Conservation (phyloP, 2,113 vertebrate species). For the Psephotus haematonotus region DNA sequence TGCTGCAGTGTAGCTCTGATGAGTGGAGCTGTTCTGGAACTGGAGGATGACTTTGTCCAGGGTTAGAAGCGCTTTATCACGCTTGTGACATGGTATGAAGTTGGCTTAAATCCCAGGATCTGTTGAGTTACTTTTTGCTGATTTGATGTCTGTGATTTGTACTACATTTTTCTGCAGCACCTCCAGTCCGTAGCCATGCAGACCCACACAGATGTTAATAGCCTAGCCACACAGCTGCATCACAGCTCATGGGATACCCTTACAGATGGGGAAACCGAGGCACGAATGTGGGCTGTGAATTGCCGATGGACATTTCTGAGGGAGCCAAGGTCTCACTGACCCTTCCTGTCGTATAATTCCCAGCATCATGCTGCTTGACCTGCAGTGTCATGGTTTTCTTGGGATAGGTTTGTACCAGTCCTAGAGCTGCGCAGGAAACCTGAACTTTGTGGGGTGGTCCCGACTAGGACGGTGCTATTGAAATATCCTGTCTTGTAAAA, state of each 20-base stretch:
- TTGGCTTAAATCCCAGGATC: constrained; percentile 6
- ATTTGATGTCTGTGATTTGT: background rate
- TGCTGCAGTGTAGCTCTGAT: background rate
- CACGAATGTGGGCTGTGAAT: background rate
- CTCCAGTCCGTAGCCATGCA: background rate
- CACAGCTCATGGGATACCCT: background rate
- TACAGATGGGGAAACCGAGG: background rate
- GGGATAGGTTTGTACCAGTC: background rate
- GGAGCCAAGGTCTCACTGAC: background rate
- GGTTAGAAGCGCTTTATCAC: background rate
- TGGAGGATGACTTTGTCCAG: background rate
- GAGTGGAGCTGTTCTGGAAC: background rate
- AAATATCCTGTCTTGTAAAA: background rate
- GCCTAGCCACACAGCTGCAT: background rate
- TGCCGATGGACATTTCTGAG: background rate
- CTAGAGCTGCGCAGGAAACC: background rate
- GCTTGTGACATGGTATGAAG: background rate
- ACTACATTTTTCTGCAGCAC: background rate
- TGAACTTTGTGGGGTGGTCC: background rate
- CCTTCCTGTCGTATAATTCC: background rate
- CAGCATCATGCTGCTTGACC: background rate
- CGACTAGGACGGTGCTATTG: accelerated
- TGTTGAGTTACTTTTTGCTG: background rate
- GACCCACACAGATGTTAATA: background rate
- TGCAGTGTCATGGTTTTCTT: accelerated